Conservation (phyloP, 2,113 vertebrate genomes). For the Ovis canadensis region DNA sequence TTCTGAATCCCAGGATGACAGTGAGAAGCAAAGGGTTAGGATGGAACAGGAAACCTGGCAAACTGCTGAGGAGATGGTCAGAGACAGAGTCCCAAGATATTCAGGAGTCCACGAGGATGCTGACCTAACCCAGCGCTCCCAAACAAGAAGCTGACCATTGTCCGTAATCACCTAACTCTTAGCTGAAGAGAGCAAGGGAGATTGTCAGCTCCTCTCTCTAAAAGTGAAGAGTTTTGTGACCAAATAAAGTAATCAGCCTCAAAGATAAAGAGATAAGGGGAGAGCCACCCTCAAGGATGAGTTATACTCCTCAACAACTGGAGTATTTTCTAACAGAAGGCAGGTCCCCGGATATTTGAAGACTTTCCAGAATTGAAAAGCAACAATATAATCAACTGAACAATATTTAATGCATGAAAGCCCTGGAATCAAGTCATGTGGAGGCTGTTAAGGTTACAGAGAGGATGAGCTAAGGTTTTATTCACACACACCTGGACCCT, state of each 20-base stretch:
- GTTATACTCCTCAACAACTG: background rate
- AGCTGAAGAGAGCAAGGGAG: background rate
- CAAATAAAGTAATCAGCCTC: background rate
- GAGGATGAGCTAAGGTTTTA: conserved; percentile 43
- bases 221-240: background rate
- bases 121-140: background rate
- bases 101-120: background rate
- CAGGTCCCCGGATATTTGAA: conserved; percentile 1
- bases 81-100: background rate
- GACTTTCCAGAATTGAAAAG: background rate
- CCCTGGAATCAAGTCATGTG: conserved; percentile 26
- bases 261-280: conserved; percentile 31
- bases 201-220: background rate
- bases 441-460: background rate
- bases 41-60: background rate
- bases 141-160: accelerated
- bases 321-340: conserved; percentile 25
- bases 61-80: background rate
- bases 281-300: background rate
- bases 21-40: background rate
- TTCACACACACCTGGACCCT: conserved; percentile 39
- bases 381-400: background rate
- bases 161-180: background rate
- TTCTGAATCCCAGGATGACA: background rate
- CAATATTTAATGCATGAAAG: background rate